Evolutionary conservation across 2,797 vertebrate genomes (phyloP).

Genomic region (Xerus rutilus): DNA sequence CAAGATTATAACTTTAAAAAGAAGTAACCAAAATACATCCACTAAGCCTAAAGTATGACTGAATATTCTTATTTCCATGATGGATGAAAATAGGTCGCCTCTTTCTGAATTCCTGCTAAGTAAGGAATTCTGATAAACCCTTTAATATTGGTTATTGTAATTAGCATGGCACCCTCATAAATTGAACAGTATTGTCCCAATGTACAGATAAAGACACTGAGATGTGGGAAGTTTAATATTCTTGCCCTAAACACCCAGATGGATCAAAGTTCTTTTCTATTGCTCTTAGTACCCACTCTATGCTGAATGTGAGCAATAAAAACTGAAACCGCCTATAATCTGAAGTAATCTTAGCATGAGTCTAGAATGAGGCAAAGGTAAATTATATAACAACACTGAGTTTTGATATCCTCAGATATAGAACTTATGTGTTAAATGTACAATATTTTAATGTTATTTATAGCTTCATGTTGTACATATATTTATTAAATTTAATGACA

Average conservation of each 20-base stretch:
- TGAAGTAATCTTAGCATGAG: background rate
- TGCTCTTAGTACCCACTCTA: background rate
- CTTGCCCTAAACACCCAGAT: background rate
- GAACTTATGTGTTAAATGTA: background rate
- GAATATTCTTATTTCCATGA: background rate
- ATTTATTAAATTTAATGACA: slow-evolving; percentile 14
- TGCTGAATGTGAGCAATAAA: slow-evolving; percentile 1
- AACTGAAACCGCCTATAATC: background rate
- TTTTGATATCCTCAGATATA: background rate
- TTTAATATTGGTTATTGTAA: slow-evolving; percentile 9
- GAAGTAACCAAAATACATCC: background rate
- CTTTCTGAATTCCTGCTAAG: background rate
- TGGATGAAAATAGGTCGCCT: background rate
- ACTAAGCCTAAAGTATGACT: background rate
- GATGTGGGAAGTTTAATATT: background rate
- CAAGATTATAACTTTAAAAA: slow-evolving; percentile 21
- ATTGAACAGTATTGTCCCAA: background rate
- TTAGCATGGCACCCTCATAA: background rate
- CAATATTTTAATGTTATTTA: slow-evolving; percentile 24
- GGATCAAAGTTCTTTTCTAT: background rate
- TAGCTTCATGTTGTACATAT: background rate
- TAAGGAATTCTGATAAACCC: background rate
- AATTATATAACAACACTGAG: background rate
- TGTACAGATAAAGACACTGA: background rate
- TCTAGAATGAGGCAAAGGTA: background rate